These are phyloP conservation scores for Leucoma salicis DNA, from an alignment of 2,888 invertebrate genomes.

Conservation along the genomic window DNA sequence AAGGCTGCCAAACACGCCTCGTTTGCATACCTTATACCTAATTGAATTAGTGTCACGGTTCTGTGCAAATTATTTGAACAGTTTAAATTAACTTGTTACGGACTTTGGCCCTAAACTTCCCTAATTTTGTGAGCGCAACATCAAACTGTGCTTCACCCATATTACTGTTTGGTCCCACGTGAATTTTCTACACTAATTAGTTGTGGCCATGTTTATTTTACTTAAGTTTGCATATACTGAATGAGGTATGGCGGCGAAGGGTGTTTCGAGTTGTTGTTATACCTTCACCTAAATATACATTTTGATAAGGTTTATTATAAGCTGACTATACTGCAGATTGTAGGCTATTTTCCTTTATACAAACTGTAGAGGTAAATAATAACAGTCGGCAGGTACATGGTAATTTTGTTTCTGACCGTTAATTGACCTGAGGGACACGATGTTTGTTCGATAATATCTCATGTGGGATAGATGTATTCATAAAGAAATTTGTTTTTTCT, in stretches of 20 bases:
- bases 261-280: conserved; percentile 27
- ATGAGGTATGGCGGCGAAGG: conserved; percentile 67
- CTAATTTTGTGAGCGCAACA: conserved; percentile 79
- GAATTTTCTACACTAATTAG: conserved; percentile 80
- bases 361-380: too few relatives aligned
- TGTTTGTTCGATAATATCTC: too few relatives aligned
- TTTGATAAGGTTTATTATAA: too few relatives aligned
- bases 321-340: too few relatives aligned
- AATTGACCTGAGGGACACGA: too few relatives aligned
- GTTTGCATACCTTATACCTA: conserved; percentile 72
- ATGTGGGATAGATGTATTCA: too few relatives aligned
- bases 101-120: conserved; percentile 77
- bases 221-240: conserved; percentile 66
- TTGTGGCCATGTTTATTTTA: conserved; percentile 77
- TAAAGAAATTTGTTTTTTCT: too few relatives aligned
- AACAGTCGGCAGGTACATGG: too few relatives aligned
- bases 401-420: too few relatives aligned
- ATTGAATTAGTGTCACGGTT: conserved; percentile 78
- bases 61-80: conserved; percentile 74
- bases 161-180: conserved; percentile 76
- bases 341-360: too few relatives aligned
- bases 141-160: conserved; percentile 78
- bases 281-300: background rate
- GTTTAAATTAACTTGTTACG: conserved; percentile 80
- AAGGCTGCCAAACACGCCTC: too few relatives aligned